Conservation (phyloP, 2,113 vertebrate species). For the Paradoxurus hermaphroditus region DNA sequence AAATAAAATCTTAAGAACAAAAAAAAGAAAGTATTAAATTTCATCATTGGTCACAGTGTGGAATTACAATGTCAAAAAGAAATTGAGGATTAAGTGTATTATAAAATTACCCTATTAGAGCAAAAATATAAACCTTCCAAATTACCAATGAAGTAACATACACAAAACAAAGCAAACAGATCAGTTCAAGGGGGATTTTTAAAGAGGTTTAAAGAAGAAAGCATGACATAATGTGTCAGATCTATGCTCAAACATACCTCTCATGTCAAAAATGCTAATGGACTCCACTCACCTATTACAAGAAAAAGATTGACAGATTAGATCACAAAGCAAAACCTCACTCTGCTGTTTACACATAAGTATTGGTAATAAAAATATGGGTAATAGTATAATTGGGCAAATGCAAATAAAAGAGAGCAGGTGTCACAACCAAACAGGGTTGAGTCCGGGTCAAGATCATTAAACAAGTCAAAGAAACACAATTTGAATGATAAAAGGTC, state of each 20-base stretch:
- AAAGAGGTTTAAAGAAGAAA: background rate
- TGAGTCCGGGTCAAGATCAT: slow-evolving; percentile 55
- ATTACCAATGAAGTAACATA: background rate
- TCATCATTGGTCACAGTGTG: background rate
- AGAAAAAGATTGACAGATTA: background rate
- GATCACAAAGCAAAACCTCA: slow-evolving; percentile 9
- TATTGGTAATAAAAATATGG: background rate
- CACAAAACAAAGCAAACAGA: background rate
- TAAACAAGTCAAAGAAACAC: slow-evolving; percentile 46
- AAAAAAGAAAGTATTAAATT: background rate
- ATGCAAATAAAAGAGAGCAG: slow-evolving; percentile 53
- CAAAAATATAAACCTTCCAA: background rate
- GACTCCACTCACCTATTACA: background rate
- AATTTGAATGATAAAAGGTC: slow-evolving; percentile 37
- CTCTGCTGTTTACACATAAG: slow-evolving; percentile 4
- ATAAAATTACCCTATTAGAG: background rate
- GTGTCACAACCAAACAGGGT: slow-evolving; percentile 26
- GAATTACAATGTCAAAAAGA: background rate
- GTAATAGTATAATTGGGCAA: background rate
- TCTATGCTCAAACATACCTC: slow-evolving; percentile 24
- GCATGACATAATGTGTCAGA: background rate
- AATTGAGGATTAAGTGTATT: background rate
- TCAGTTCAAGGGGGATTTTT: background rate
- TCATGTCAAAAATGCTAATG: background rate
- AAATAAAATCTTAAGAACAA: background rate